Base-by-base conservation (phyloP, 2,113 vertebrate genomes). In the Bufo bufo region DNA sequence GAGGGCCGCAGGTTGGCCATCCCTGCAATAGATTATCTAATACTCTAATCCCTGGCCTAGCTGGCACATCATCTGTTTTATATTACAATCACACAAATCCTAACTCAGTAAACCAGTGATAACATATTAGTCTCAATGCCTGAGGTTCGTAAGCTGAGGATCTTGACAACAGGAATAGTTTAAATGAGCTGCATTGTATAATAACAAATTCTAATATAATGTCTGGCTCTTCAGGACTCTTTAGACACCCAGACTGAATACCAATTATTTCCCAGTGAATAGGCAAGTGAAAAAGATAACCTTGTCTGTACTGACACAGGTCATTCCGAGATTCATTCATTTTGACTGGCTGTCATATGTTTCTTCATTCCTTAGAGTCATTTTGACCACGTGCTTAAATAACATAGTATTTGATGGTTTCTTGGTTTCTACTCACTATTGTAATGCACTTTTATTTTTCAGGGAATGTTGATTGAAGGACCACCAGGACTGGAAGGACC, bases 401-500 rank as follows among this genome's bases (percentile, higher is more conserved):
- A 71, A 11, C 17, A 66, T 43, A 2, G 4, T 49, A 43, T 58
- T 33, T 12, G 54, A 59, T 61, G 78, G 45, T 23, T 47, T 83
- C 4, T 82, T 49, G 33, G 33, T 20, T 11, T 63, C 59, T 50
- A 49, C 61, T 83, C 20, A 83, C 50, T 49, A 69, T 13, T 13
- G 54, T 14, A 59, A 81, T 81, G 23, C 23, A 17, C 85, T 91
- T 82, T 84, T 66, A 83, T 49, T 17, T 90, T 90, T 23, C 88
- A 99, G 98, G 98, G 98, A 19, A 99, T 99, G 98, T 95, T 99
- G 81, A 95, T 99, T n/a, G 98, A 99, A 94, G 98, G 98, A 88
- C 97, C 97, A 7, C 95, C 97, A 0, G 98, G 98, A 90, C 94
- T 96, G 82, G 90, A 94, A 54, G 98, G 98, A 91, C 97, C 97